Conservation (phyloP, 2,113 vertebrate species). For the Xenus cinereus region DNA sequence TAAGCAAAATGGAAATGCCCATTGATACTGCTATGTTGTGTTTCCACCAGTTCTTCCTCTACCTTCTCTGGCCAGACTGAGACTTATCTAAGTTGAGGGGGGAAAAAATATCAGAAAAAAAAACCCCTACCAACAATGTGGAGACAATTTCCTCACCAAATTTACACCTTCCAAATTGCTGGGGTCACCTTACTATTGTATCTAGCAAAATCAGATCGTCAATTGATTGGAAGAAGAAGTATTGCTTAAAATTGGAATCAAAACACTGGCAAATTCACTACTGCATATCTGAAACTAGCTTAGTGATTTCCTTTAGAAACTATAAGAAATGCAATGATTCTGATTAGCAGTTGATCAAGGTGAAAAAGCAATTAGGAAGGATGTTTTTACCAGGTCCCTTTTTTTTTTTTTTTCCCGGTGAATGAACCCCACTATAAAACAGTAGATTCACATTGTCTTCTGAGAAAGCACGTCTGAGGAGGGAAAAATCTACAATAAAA, state of each 20-base stretch:
- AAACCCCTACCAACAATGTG: fast-evolving
- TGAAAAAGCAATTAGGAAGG: neutral
- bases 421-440: neutral
- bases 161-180: neutral
- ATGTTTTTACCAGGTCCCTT: neutral
- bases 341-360: neutral
- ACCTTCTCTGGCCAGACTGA: neutral
- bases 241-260: neutral
- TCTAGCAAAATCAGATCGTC: neutral
- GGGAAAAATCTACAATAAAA: neutral
- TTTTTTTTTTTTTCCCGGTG: too few species aligned
- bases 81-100: fast-evolving
- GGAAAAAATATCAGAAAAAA: neutral
- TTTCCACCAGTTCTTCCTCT: neutral
- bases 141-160: neutral
- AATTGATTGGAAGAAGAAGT: neutral
- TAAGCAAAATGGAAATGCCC: neutral
- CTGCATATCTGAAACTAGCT: neutral
- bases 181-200: fast-evolving
- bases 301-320: neutral
- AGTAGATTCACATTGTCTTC: neutral
- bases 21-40: neutral
- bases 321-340: neutral
- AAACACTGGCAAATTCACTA: neutral
- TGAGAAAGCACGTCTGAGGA: neutral